Evolutionary conservation across 2,113 vertebrate species (phyloP).

Genomic region (Chinchilla lanigera): DNA sequence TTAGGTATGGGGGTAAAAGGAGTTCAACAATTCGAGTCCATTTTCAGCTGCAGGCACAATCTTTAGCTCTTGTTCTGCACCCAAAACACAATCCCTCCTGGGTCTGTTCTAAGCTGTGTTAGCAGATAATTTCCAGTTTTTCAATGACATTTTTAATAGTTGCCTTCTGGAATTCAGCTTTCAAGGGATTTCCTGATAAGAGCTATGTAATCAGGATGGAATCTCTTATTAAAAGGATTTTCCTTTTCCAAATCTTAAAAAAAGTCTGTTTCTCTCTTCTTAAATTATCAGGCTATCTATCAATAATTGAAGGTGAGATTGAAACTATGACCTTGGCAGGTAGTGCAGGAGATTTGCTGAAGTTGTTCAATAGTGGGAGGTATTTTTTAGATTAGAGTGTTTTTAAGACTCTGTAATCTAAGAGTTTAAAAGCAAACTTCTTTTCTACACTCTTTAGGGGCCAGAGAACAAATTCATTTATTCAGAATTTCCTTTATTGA

Average conservation of each 20-base stretch:
- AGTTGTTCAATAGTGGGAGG: constrained; percentile 65
- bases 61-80: constrained; percentile 65
- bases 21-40: constrained; percentile 5
- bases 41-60: neutral
- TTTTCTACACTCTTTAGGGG: constrained; percentile 55
- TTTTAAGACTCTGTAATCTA: constrained; percentile 62
- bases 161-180: constrained; percentile 79
- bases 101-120: constrained; percentile 74
- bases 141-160: constrained; percentile 79
- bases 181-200: constrained; percentile 81
- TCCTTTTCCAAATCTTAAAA: constrained; percentile 74
- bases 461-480: constrained; percentile 59
- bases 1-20: neutral
- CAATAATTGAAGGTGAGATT: constrained; percentile 81
- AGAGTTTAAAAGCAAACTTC: constrained; percentile 67
- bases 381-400: constrained; percentile 65
- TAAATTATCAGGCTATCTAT: constrained; percentile 79
- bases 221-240: constrained; percentile 81
- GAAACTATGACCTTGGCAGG: constrained; percentile 74
- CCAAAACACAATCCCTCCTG: constrained; percentile 48
- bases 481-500: constrained; percentile 65
- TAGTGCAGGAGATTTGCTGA: constrained; percentile 69
- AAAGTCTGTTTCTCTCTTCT: constrained; percentile 75
- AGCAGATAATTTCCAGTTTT: constrained; percentile 76
- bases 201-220: constrained; percentile 77